Conservation (phyloP, 1,140 invertebrate genomes). For the Nebria ingens region DNA sequence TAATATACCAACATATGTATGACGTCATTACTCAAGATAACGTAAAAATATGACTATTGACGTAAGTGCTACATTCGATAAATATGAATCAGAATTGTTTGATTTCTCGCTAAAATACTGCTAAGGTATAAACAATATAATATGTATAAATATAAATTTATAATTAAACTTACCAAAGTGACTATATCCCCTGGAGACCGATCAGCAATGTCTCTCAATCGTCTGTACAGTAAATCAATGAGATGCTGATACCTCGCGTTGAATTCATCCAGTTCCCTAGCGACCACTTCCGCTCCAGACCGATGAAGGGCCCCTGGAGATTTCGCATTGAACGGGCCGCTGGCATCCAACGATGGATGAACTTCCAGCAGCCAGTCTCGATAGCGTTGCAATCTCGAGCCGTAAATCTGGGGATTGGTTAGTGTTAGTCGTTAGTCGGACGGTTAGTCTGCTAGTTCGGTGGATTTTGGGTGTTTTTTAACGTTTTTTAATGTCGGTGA, state of each 20-base stretch:
- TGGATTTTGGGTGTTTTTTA: too few species aligned
- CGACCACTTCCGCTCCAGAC: constrained; percentile 67
- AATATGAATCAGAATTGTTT: too few species aligned
- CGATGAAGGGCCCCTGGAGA: constrained; percentile 28
- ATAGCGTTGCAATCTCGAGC: constrained; percentile 66
- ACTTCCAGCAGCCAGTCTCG: constrained; percentile 76
- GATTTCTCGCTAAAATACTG: too few species aligned
- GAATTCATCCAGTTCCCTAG: constrained; percentile 73
- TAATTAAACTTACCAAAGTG: constrained; percentile 49
- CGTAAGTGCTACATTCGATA: too few species aligned
- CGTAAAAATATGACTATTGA: too few species aligned
- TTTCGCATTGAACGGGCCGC: constrained; percentile 31
- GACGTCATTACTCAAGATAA: too few species aligned
- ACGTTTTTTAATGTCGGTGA: too few species aligned
- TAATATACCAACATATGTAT: too few species aligned
- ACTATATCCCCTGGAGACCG: constrained; percentile 48
- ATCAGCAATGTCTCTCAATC: constrained; percentile 47
- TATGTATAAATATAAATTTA: neutral
- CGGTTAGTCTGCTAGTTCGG: constrained; percentile 26
- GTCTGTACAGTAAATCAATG: constrained; percentile 59
- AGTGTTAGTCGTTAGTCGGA: constrained; percentile 30
- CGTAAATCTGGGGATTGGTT: constrained; percentile 67
- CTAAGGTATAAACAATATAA: too few species aligned
- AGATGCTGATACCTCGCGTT: constrained; percentile 72
- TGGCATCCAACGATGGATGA: constrained; percentile 69